Conservation (phyloP, 2,113 vertebrate genomes). For the Eptatretus burgeri region DNA sequence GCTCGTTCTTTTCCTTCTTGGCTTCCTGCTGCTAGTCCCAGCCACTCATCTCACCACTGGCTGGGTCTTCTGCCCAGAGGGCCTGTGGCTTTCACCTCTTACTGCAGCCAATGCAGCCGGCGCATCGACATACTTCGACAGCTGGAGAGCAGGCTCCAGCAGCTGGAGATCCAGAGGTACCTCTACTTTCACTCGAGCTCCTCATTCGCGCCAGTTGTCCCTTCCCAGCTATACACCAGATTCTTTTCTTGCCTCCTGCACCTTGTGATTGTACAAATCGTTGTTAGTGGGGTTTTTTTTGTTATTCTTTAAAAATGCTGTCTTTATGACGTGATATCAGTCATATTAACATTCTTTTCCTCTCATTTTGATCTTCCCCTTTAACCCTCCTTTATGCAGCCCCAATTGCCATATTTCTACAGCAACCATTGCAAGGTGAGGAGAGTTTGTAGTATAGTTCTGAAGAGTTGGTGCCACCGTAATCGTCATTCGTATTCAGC, state of each 20-base stretch:
- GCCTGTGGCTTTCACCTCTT: conserved; percentile 31
- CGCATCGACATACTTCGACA: conserved; percentile 81
- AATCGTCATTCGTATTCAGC: too few species aligned
- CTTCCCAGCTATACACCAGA: too few species aligned
- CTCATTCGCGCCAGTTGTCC: too few species aligned
- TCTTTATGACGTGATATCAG: too few species aligned
- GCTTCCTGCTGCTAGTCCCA: not conserved
- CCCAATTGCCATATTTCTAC: conserved; percentile 5
- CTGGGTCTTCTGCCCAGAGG: conserved; percentile 3
- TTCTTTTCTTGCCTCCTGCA: not conserved
- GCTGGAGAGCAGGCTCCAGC: conserved; percentile 65
- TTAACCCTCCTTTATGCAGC: not conserved
- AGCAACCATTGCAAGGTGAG: not conserved
- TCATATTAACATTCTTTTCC: too few species aligned
- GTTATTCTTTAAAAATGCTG: too few species aligned
- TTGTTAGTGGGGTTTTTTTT: not conserved
- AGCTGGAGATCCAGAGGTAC: conserved; percentile 68
- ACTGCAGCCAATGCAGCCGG: conserved; percentile 88
- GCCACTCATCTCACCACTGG: not conserved
- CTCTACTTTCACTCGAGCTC: not conserved
- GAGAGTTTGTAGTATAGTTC: not conserved
- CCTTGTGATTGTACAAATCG: not conserved
- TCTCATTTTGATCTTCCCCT: too few species aligned
- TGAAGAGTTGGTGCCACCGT: too few species aligned
- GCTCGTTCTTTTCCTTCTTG: too few species aligned